Percentiles rank a stretch among this genome's conserved stretches.
These are phyloP conservation scores for Aradophagus sp. DNA, from an alignment of 1,140 invertebrate genomes.

Conservation along the genomic window DNA sequence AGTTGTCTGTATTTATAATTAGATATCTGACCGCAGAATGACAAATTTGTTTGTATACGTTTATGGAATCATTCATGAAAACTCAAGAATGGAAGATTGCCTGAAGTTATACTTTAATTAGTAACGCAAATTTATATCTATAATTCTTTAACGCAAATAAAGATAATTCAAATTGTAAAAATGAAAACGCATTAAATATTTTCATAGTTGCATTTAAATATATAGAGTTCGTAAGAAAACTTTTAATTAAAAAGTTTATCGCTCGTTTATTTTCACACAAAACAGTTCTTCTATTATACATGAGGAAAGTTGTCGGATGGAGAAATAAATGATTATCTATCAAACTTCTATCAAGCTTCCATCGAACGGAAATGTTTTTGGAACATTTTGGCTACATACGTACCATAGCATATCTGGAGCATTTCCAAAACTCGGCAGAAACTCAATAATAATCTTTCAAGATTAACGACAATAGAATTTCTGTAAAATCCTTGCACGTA, in stretches of 20 bases:
- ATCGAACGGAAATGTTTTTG: constrained; percentile 50
- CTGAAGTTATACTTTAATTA: too few species aligned
- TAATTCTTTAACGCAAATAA: too few species aligned
- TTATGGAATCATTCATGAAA: too few species aligned
- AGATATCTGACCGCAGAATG: too few species aligned
- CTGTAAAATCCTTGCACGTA: constrained; percentile 18
- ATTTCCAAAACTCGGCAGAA: constrained; percentile 48
- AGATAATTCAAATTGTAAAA: too few species aligned
- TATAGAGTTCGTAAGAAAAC: too few species aligned
- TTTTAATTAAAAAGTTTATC: constrained; percentile 8
- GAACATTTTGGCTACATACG: constrained; percentile 52
- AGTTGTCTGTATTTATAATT: too few species aligned
- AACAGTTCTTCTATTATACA: constrained; percentile 14
- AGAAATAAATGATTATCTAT: constrained; percentile 51
- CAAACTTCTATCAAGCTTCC: constrained; percentile 51
- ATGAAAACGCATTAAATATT: too few species aligned
- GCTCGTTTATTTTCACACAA: constrained; percentile 1
- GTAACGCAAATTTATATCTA: too few species aligned
- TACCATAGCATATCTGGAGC: constrained; percentile 53
- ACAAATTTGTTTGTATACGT: too few species aligned
- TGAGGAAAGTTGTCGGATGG: constrained; percentile 32
- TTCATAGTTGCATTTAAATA: too few species aligned
- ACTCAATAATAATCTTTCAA: constrained; percentile 50
- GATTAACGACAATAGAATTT: constrained; percentile 43
- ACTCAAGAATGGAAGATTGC: too few species aligned